Percentiles rank a stretch among this genome's conserved stretches.
Conservation (phyloP, 2,797 vertebrate genomes). For the Carduelis carduelis region DNA sequence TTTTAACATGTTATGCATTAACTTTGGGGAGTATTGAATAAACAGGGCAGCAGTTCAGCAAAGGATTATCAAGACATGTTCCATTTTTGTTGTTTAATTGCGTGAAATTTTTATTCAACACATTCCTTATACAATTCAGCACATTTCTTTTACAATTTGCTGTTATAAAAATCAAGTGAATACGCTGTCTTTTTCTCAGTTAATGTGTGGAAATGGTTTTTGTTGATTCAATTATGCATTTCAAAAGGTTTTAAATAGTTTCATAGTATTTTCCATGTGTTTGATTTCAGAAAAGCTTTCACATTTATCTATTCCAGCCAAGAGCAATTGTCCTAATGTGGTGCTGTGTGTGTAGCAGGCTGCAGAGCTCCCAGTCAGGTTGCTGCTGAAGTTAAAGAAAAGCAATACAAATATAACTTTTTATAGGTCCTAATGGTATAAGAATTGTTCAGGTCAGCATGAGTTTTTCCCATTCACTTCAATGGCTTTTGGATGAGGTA, state of each 20-base stretch:
- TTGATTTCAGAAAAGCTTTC: background rate
- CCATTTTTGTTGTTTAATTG: background rate
- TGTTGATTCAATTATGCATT: background rate
- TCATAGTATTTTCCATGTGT: background rate
- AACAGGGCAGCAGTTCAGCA: background rate
- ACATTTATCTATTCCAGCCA: background rate
- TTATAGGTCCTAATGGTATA: background rate
- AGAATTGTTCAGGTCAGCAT: background rate
- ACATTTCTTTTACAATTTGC: background rate
- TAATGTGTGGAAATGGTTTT: background rate
- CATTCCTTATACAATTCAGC: background rate
- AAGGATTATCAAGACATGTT: background rate
- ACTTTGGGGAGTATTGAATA: background rate
- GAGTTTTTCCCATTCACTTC: background rate
- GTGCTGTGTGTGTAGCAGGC: background rate
- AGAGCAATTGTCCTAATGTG: background rate
- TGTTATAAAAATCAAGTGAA: background rate
- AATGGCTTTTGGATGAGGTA: background rate
- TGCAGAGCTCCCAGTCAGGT: background rate
- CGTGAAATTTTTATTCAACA: background rate
- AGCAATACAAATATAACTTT: background rate
- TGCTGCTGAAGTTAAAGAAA: background rate
- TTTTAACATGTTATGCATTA: background rate
- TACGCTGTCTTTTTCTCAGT: background rate
- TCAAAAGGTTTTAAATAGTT: background rate